Evolutionary conservation across 2,113 vertebrate species (phyloP), one percentile per base, ranked within the genome.

Genomic region (Elephantulus edwardii): DNA sequence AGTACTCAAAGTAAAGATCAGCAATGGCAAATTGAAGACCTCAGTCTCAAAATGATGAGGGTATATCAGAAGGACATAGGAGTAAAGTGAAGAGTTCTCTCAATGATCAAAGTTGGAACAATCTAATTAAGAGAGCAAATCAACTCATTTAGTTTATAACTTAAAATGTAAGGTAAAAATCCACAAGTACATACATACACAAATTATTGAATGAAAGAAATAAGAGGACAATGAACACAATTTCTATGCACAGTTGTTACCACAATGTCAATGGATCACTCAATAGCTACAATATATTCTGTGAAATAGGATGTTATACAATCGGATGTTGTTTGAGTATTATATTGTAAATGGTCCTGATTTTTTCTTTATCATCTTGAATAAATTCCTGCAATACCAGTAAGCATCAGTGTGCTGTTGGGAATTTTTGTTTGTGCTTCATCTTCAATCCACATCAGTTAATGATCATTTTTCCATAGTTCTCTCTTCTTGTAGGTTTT

Each of bases 101-200:
- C 28, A 80, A 19, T 71, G 38, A 28, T 20, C 30, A 52, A n/a
- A 84, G 60, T 6, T 19, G 30, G 20, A 75, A 62, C 26, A 80
- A 16, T 54, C n/a, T 85, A 44, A 76, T 33, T 24, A 50, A 80
- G 10, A 76, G 58, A 70, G 48, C 70, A 91, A 71, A 50, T 22
- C 62, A 74, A 52, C 60, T 54, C 78, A 5, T 26, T 58, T 58
- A 9, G 50, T 58, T 74, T 64, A 33, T 46, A 68, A 52, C n/a
- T 83, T 14, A 70, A 70, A 83, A 24, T 80, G n/a, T 88, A 79
- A 60, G 86, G 62, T 28, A 86, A 40, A 86, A 54, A 38, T 50
- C 13, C 40, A 38, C 62, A 26, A 46, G 5, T 58, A 11, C 3
- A 75, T 6, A 50, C 4, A 72, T 66, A 83, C 83, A 72, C 33